These are phyloP conservation scores for Lytechinus pictus DNA, from an alignment of 35 echinoderm and acorn worm species.

Conservation along the genomic window DNA sequence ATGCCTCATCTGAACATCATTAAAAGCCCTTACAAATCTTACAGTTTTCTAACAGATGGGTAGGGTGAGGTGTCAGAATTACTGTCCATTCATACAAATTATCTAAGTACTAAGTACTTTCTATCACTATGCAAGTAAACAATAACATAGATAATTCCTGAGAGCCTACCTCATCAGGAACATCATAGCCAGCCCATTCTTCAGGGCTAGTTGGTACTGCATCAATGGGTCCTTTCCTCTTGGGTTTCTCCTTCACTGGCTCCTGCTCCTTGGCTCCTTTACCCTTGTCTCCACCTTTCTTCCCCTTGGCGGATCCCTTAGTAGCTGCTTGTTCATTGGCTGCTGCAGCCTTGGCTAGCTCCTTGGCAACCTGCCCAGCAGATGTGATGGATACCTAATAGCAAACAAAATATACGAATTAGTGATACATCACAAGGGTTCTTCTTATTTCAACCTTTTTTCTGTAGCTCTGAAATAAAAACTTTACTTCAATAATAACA, in stretches of 20 bases:
- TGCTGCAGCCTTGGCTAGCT: slow-evolving; percentile 78
- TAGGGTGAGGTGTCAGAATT: no score
- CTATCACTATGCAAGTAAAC: no score
- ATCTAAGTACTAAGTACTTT: no score
- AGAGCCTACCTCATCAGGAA: slow-evolving; percentile 83
- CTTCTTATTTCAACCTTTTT: no score
- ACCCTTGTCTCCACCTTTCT: slow-evolving; percentile 75
- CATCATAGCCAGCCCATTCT: slow-evolving; percentile 92
- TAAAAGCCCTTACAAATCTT: no score
- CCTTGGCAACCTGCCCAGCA: slow-evolving; percentile 88
- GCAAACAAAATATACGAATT: neutral
- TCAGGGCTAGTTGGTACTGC: slow-evolving; percentile 70
- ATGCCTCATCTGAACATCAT: no score
- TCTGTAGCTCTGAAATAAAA: no score
- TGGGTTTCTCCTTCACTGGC: slow-evolving; percentile 79
- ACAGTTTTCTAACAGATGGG: no score
- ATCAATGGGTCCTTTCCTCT: slow-evolving; percentile 95
- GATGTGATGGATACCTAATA: slow-evolving; percentile 79
- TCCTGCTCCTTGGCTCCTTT: slow-evolving; percentile 74
- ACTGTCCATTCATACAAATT: no score
- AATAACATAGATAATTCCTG: no score
- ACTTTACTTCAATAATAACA: no score
- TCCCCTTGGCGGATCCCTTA: slow-evolving; percentile 68
- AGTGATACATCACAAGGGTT: neutral
- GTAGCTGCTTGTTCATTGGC: slow-evolving; percentile 69